Evolutionary conservation across 1,140 invertebrate species (phyloP).

Genomic region (Lepidurus apus): DNA sequence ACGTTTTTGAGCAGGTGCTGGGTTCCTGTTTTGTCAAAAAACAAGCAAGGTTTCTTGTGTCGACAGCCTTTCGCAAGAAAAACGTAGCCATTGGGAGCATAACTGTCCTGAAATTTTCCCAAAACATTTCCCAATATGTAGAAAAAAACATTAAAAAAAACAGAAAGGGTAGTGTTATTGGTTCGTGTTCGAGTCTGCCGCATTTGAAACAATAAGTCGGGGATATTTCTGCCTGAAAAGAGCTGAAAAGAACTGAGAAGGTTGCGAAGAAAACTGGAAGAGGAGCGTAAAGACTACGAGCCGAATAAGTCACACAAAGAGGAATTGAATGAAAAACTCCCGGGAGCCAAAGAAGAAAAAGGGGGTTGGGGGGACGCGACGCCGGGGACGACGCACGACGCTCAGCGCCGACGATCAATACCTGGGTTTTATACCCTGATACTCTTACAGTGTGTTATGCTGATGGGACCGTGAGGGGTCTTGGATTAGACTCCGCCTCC

Average conservation of each 20-base stretch:
- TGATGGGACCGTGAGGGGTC: not conserved
- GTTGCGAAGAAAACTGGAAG: not conserved
- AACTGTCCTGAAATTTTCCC: not conserved
- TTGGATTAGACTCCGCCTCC: too few relatives aligned
- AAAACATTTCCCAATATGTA: not conserved
- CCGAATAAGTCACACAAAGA: conserved; percentile 3
- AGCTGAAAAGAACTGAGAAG: not conserved
- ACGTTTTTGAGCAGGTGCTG: not conserved
- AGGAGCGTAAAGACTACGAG: not conserved
- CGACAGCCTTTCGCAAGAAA: not conserved
- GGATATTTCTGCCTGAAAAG: not conserved
- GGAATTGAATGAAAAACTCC: conserved; percentile 4
- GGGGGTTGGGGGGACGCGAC: not conserved
- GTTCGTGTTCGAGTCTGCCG: not conserved
- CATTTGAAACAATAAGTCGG: not conserved
- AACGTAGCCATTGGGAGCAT: too few relatives aligned
- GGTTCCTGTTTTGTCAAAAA: not conserved
- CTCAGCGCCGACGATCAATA: conserved; percentile 17
- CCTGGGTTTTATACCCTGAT: not conserved
- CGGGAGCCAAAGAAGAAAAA: not conserved
- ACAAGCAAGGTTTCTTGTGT: not conserved
- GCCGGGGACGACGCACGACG: not conserved
- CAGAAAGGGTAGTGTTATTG: not conserved
- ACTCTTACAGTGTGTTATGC: not conserved
- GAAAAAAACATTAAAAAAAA: too few relatives aligned